Percentiles rank a stretch among this genome's conserved stretches.
These are phyloP conservation scores for Corvus moneduloides DNA, from an alignment of 2,113 vertebrate genomes.

Conservation along the genomic window DNA sequence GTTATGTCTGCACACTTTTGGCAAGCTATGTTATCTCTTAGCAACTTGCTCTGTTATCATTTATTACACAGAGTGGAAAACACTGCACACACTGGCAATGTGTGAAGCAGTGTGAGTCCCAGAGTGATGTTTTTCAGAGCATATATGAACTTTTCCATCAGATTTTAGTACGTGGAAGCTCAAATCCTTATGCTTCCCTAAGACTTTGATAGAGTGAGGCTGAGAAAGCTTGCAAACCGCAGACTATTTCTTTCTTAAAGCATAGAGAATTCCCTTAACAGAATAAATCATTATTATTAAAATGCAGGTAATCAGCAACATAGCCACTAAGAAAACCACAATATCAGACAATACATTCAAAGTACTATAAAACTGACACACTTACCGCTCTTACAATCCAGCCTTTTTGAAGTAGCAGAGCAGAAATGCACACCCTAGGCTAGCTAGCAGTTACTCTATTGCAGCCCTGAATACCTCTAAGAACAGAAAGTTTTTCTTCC, in stretches of 20 bases:
- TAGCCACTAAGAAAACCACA: background rate
- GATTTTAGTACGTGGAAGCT: background rate
- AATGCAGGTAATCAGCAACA: background rate
- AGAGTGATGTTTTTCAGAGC: background rate
- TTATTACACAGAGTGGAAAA: conserved; percentile 3
- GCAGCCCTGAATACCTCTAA: background rate
- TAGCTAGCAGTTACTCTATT: background rate
- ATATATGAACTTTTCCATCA: background rate
- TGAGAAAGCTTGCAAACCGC: background rate
- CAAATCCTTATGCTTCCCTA: background rate
- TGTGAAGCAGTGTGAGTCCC: background rate
- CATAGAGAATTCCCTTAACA: background rate
- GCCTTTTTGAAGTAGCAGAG: background rate
- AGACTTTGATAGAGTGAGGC: background rate
- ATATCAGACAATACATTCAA: background rate
- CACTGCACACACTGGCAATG: background rate
- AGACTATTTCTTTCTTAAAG: background rate
- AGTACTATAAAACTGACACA: background rate
- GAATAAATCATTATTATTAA: background rate
- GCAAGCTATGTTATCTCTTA: conserved; percentile 11
- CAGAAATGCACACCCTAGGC: background rate
- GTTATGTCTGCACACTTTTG: conserved; percentile 31
- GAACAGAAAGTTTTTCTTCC: background rate
- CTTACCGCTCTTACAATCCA: background rate
- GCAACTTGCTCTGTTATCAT: background rate